phyloP scores from a whole-genome alignment of 2,113 vertebrate genomes.

The Rhodinocichla rosea region DNA sequence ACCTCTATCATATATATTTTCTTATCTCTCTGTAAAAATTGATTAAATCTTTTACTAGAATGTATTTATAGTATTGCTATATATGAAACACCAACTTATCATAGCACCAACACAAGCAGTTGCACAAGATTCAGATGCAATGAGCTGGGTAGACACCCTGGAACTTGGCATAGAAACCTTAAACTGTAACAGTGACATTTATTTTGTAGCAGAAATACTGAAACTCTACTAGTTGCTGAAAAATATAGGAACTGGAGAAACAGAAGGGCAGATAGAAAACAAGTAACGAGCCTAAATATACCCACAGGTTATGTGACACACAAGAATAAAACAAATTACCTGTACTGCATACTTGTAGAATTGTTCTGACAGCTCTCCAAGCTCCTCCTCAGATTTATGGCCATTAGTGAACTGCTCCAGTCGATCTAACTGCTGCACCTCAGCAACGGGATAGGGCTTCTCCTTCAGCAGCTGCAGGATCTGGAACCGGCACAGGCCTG shows the following conservation, averaged over 20 bases:
- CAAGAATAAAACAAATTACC: constrained; percentile 58
- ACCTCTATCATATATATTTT: neutral
- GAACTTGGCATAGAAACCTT: neutral
- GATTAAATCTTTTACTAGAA: neutral
- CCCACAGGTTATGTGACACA: fast-evolving
- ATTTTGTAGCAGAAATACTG: neutral
- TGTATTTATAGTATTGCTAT: neutral
- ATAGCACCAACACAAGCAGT: neutral
- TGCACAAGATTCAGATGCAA: neutral
- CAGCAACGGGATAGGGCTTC: constrained; percentile 86
- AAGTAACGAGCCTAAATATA: neutral
- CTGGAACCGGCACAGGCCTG: constrained; percentile 91
- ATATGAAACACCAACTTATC: neutral
- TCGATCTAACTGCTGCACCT: constrained; percentile 92
- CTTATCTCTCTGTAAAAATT: neutral
- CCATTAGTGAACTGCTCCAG: constrained; percentile 83
- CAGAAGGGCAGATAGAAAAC: neutral
- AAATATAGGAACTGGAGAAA: neutral
- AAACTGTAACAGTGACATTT: neutral
- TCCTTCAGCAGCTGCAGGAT: constrained; percentile 85
- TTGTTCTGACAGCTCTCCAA: constrained; percentile 84
- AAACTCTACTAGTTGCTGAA: neutral
- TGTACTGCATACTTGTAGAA: constrained; percentile 93
- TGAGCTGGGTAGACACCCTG: neutral
- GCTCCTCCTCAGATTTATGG: constrained; percentile 73